A percentile compares a stretch with the other conserved stretches of the same genome.
phyloP scores from a whole-genome alignment of 2,888 invertebrate genomes.

The Cataglyphis altisquamis region DNA sequence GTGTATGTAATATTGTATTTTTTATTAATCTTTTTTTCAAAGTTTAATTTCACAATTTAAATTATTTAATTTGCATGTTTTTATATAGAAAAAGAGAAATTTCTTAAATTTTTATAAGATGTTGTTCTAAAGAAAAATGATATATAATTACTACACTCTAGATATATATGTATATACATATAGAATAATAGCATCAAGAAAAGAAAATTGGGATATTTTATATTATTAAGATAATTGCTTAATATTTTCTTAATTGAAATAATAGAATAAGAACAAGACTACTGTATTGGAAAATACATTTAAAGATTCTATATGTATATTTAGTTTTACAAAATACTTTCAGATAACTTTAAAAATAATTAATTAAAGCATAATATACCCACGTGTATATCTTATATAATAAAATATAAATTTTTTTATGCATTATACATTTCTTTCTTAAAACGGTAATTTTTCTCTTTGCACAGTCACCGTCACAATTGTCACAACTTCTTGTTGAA shows the following conservation, averaged over 20 bases:
- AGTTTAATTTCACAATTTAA: background rate
- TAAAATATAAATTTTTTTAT: background rate
- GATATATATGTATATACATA: background rate
- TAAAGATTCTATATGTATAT: conserved; percentile 2
- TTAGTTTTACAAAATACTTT: background rate
- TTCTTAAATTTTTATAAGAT: background rate
- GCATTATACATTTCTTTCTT: background rate
- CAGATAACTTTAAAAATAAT: background rate
- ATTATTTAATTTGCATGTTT: background rate
- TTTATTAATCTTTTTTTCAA: background rate
- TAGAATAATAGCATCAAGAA: background rate
- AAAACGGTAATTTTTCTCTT: background rate
- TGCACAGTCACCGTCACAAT: background rate
- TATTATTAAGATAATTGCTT: background rate
- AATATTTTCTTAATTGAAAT: background rate
- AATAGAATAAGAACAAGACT: background rate
- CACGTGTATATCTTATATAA: background rate
- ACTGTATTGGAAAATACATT: background rate
- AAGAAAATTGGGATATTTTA: background rate
- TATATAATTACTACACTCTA: background rate
- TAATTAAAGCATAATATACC: background rate
- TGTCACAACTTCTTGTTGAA: conserved; percentile 22
- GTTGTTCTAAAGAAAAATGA: background rate
- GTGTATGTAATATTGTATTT: background rate
- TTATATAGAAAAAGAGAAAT: background rate